Evolutionary conservation across 2,113 vertebrate genomes (phyloP).

Genomic region (Puma concolor): DNA sequence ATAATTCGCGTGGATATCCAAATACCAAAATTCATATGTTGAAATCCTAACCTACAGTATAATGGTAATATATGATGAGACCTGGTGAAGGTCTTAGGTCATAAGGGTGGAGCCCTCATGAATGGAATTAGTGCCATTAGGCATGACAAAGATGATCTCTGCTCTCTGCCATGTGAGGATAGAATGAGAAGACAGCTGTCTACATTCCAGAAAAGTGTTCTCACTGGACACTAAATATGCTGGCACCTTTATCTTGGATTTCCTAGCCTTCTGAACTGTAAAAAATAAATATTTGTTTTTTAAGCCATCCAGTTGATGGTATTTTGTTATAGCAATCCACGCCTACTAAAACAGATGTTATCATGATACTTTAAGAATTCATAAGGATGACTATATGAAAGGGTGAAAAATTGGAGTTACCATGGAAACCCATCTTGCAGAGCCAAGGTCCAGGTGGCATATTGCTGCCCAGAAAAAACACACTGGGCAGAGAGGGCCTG

Average conservation of each 20-base stretch:
- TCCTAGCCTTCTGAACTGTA: not conserved
- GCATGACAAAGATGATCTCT: not conserved
- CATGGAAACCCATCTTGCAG: not conserved
- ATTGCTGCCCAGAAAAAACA: not conserved
- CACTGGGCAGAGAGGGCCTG: too few species aligned
- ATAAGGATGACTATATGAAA: not conserved
- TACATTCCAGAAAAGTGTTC: not conserved
- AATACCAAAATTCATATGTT: not conserved
- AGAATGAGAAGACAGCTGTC: not conserved
- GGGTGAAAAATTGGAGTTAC: conserved; percentile 18
- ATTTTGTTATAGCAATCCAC: not conserved
- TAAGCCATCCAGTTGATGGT: not conserved
- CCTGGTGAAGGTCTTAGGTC: not conserved
- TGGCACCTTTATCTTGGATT: not conserved
- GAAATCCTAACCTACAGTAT: not conserved
- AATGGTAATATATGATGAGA: not conserved
- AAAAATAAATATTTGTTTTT: not conserved
- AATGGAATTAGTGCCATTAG: not conserved
- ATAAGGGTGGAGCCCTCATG: not conserved
- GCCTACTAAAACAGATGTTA: not conserved
- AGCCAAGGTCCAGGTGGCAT: not conserved
- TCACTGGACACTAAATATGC: not conserved
- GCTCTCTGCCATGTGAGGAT: not conserved
- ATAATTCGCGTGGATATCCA: not conserved
- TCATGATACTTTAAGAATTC: conserved; percentile 30